Evolutionary conservation across 2,113 vertebrate genomes (phyloP), one percentile per base, ranked within the genome.

Genomic region (Perca fluviatilis): DNA sequence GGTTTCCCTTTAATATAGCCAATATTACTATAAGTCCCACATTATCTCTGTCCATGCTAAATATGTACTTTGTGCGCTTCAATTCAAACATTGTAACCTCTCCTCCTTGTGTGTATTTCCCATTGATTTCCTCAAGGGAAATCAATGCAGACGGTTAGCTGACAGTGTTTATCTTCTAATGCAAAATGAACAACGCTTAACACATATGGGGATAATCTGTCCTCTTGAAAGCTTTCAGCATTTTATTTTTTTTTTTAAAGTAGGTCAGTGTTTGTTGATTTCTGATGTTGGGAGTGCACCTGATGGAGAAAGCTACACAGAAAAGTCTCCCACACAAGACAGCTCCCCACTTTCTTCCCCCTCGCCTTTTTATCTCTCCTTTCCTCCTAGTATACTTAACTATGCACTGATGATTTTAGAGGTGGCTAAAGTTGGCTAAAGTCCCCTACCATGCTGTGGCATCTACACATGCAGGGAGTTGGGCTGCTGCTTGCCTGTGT

Each of bases 201-300:
- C 65, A 64, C 70, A 66, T 53, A 66, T 43, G 60, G 14, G 21
- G 11, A 6, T 11, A 80, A 71, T 79, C n/a, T 58, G 23, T 82
- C 67, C 18, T 53, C 23, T 63, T 46, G 15, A 72, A 79, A 54
- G 53, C 54, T 78, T 71, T 67, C 62, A 54, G 63, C 30, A 65
- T 50, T 70, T n/a, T n/a, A n/a, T n/a, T 27, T 9, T 25, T 67
- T 60, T 74, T 21, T n/a, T n/a, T 63, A 49, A 89, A 89, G 75
- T 91, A 82, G 85, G 79, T 80, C 89, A 87, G 60, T 83, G 74
- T 78, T 87, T 79, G 86, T 77, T 80, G 76, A 79, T 82, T 70
- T 83, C 67, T 71, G 15, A 86, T 79, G 64, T 40, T 58, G 62
- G 16, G 46, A 49, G 15, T 50, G 65, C 15, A 30, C 30, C 53